Percentiles rank a stretch among this genome's conserved stretches.
Evolutionary conservation across 2,888 invertebrate species (phyloP).

Genomic region (Hirtodrosophila duncani): DNA sequence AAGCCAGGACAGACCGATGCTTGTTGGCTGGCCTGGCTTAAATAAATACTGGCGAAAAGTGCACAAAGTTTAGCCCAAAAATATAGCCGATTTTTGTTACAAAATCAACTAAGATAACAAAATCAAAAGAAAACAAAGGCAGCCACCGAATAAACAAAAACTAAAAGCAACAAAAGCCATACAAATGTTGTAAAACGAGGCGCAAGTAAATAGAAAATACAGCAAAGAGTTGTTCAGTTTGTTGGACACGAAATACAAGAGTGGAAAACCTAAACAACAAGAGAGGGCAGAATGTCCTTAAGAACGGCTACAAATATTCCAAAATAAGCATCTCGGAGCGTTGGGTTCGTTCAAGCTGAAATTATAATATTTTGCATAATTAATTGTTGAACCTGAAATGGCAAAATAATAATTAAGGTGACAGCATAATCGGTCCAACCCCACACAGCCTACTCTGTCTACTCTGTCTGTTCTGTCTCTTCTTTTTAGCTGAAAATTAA

Average conservation of each 20-base stretch:
- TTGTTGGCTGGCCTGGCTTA: slow-evolving; percentile 18
- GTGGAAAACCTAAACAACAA: background rate
- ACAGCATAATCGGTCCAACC: slow-evolving; percentile 53
- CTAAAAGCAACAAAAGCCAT: slow-evolving; percentile 15
- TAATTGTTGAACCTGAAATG: slow-evolving; percentile 54
- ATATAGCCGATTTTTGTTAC: slow-evolving; percentile 39
- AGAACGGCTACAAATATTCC: slow-evolving; percentile 10
- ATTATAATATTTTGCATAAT: slow-evolving; percentile 58
- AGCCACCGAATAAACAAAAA: slow-evolving; percentile 51
- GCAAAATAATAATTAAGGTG: slow-evolving; percentile 64
- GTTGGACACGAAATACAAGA: background rate
- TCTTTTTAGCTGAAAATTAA: too few species aligned
- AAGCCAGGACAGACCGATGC: slow-evolving; percentile 31
- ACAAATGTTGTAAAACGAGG: slow-evolving; percentile 17
- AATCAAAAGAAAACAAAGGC: slow-evolving; percentile 44
- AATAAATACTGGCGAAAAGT: slow-evolving; percentile 24
- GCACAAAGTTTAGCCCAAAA: slow-evolving; percentile 33
- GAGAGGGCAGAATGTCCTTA: background rate
- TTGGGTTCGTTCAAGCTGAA: slow-evolving; percentile 14
- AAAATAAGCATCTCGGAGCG: slow-evolving; percentile 3
- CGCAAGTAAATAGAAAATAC: slow-evolving; percentile 30
- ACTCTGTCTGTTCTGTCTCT: too few species aligned
- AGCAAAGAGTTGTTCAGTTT: slow-evolving; percentile 6
- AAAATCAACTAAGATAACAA: slow-evolving; percentile 39
- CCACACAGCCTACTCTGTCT: background rate